Base-by-base conservation (phyloP, 2,888 invertebrate species). In the Meteorus colon region DNA sequence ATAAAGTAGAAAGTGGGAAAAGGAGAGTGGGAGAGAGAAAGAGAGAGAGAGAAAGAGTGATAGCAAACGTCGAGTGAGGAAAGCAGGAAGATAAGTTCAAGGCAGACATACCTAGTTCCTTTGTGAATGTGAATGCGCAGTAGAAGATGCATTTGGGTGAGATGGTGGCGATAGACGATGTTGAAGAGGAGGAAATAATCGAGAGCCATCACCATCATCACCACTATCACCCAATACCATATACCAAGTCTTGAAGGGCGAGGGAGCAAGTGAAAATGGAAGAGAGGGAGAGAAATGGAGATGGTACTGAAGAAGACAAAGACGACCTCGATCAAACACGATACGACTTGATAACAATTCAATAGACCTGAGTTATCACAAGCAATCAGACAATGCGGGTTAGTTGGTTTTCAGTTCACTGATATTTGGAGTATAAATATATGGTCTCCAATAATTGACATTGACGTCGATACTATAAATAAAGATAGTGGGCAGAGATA, bases 271-370 rank as follows among this genome's bases (percentile, higher is more conserved):
- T 60, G 55, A 24, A 51, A 69, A 55, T 6, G 34, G 34, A 4
- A 63, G 62, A 34, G 41, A 68, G 55, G 69, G 19, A 19, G 55
- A 24, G 19, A 19, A 8, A 55, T n/a, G 8, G 55, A 24, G 19
- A 19, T 19, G 19, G n/a, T 8, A 6, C 2, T 19, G 19, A 19
- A 55, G 55, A 55, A 55, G 55, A 73, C 68, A 73, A 76, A 63
- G 73, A 73, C 73, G 63, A 73, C 69, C 69, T 41, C 63, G 68
- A 76, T 76, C 62, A 45, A 73, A 69, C 63, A 51, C 60, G 68
- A 76, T 76, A 62, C 24, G 37, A 73, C 73, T 68, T 74, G 68
- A 74, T 74, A 60, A 41, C 72, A 73, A 73, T 51, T 63, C 51
- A 72, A 48, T 65, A 55, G 60, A 37, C 62, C 31, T 19, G 41